These are phyloP conservation scores for Machimus atricapillus DNA, from an alignment of 2,888 invertebrate species.

Conservation along the genomic window DNA sequence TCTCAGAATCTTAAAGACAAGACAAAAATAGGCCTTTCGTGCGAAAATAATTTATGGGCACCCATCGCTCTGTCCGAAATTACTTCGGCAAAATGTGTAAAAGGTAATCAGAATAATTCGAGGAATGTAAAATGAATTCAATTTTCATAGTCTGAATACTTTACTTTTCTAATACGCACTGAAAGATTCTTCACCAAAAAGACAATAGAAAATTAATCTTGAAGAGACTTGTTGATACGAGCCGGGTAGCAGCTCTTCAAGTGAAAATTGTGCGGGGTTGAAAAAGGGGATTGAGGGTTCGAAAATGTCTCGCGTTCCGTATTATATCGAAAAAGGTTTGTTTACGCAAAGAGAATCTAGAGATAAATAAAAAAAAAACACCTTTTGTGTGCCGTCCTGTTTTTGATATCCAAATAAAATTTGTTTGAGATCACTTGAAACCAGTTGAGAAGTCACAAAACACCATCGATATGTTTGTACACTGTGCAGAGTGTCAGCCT, in stretches of 20 bases:
- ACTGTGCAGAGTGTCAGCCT: background rate
- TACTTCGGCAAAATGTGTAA: background rate
- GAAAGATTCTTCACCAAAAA: background rate
- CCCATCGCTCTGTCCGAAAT: background rate
- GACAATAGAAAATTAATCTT: background rate
- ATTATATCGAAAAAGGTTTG: background rate
- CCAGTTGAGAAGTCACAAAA: background rate
- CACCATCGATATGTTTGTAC: background rate
- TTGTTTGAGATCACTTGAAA: background rate
- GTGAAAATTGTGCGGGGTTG: background rate
- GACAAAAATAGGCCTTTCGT: background rate
- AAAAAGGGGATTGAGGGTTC: background rate
- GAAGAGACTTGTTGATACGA: background rate
- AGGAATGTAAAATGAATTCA: background rate
- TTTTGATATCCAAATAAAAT: conserved; percentile 1
- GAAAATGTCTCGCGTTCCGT: background rate
- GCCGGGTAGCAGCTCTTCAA: background rate
- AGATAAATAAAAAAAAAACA: background rate
- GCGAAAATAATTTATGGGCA: background rate
- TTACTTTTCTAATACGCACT: background rate
- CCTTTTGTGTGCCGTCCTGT: background rate
- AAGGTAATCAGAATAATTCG: background rate
- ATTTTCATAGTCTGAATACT: background rate
- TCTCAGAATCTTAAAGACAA: background rate
- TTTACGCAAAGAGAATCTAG: background rate